A percentile compares a stretch with the other conserved stretches of the same genome.
Evolutionary conservation across 2,888 invertebrate genomes (phyloP).

Genomic region (Geotrupes spiniger): DNA sequence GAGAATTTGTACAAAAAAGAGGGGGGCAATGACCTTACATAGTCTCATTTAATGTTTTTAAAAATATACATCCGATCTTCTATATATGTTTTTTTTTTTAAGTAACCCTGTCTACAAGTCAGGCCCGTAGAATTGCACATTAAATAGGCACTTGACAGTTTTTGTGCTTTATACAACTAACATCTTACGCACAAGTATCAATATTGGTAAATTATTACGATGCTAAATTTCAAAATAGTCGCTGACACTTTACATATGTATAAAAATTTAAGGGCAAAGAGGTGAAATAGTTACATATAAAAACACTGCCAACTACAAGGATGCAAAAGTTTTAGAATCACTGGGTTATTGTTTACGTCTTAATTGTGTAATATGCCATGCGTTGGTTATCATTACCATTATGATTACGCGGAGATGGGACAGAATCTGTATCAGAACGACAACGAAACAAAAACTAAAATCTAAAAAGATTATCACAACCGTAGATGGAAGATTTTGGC

Average conservation of each 20-base stretch:
- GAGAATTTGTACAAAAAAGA: slow-evolving; percentile 41
- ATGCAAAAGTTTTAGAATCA: slow-evolving; percentile 2
- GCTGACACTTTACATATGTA: no score
- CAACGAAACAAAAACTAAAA: slow-evolving; percentile 35
- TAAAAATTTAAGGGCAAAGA: no score
- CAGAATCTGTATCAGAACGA: slow-evolving; percentile 16
- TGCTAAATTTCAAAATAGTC: no score
- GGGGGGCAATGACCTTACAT: slow-evolving; percentile 27
- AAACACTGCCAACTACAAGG: slow-evolving; percentile 11
- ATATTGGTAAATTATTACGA: background rate
- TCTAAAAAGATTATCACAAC: slow-evolving; percentile 49
- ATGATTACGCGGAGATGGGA: background rate
- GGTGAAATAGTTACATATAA: background rate
- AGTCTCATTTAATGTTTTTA: slow-evolving; percentile 22
- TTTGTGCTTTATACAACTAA: slow-evolving; percentile 35
- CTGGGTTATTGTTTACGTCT: background rate
- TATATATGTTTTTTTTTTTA: slow-evolving; percentile 37
- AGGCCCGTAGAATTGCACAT: slow-evolving; percentile 52
- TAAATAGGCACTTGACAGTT: slow-evolving; percentile 46
- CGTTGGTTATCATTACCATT: background rate
- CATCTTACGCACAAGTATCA: slow-evolving; percentile 6
- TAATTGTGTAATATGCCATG: background rate
- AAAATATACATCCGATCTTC: slow-evolving; percentile 33
- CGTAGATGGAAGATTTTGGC: slow-evolving; percentile 52
- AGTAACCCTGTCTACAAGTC: slow-evolving; percentile 48